Evolutionary conservation across 2,888 invertebrate genomes (phyloP).

Genomic region (Byasa hedistus): DNA sequence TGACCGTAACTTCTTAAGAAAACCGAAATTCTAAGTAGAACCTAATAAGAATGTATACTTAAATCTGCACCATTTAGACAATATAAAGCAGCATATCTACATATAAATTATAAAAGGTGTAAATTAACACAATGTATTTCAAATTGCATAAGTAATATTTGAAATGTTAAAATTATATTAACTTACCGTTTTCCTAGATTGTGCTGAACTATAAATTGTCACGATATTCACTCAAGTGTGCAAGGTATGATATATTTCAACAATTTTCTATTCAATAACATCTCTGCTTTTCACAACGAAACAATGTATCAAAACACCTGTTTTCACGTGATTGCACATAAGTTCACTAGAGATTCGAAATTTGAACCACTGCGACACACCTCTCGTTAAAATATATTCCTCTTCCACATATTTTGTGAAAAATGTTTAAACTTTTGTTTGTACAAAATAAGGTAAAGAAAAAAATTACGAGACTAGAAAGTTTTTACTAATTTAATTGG

Average conservation of each 20-base stretch:
- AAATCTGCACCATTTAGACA: neutral
- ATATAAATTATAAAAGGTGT: neutral
- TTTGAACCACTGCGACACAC: conserved; percentile 64
- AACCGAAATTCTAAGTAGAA: neutral
- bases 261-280: conserved; percentile 41
- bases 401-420: conserved; percentile 22
- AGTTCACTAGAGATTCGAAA: conserved; percentile 63
- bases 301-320: conserved; percentile 50
- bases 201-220: conserved; percentile 38
- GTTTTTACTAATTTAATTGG: conserved; percentile 8
- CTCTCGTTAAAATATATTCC: conserved; percentile 39
- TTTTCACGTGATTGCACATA: conserved; percentile 63
- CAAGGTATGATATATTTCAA: conserved; percentile 49
- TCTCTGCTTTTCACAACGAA: conserved; percentile 47
- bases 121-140: neutral
- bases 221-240: conserved; percentile 62
- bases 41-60: neutral
- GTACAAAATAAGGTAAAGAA: neutral
- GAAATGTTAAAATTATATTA: conserved; percentile 44
- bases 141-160: neutral
- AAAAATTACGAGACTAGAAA: conserved; percentile 1
- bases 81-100: neutral
- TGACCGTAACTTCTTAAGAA: neutral
- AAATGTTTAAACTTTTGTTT: conserved; percentile 3
- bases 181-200: conserved; percentile 65